Conservation (phyloP, 2,797 vertebrate species). For the Sebastes wilsoni region DNA sequence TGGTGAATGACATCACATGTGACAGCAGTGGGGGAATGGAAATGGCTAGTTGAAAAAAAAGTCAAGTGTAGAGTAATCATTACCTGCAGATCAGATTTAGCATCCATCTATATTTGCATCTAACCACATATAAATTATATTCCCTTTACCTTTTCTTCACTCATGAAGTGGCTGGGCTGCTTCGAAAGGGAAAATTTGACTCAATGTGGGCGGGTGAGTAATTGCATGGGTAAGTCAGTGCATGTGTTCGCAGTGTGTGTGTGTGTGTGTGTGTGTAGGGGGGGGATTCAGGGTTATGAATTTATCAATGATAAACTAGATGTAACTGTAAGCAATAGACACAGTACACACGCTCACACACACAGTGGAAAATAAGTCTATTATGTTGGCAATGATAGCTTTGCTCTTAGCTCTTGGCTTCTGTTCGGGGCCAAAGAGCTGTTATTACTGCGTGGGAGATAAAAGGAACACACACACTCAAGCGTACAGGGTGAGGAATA, state of each 20-base stretch:
- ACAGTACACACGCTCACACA: background rate
- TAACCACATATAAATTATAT: background rate
- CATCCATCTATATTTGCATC: background rate
- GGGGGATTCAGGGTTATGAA: background rate
- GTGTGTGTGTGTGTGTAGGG: background rate
- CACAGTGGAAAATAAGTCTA: constrained; percentile 27
- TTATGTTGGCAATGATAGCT: constrained; percentile 45
- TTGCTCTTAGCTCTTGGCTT: constrained; percentile 51
- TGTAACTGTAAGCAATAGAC: constrained; percentile 13
- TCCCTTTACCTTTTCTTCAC: background rate
- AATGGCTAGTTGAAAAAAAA: background rate
- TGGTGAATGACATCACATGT: background rate
- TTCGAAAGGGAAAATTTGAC: constrained; percentile 4
- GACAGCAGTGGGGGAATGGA: background rate
- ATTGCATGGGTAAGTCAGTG: background rate
- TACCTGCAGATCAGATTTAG: background rate
- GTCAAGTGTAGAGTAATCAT: background rate
- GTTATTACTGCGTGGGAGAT: constrained; percentile 59
- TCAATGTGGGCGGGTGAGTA: constrained; percentile 11
- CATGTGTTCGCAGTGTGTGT: background rate
- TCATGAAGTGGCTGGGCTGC: background rate
- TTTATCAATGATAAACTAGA: constrained; percentile 45
- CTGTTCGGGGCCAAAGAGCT: constrained; percentile 44
- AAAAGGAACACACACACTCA: constrained; percentile 29
- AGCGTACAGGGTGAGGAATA: background rate